A percentile compares a stretch with the other conserved stretches of the same genome.
Conservation (phyloP, 2,888 invertebrate species). For the Ochropleura plecta region DNA sequence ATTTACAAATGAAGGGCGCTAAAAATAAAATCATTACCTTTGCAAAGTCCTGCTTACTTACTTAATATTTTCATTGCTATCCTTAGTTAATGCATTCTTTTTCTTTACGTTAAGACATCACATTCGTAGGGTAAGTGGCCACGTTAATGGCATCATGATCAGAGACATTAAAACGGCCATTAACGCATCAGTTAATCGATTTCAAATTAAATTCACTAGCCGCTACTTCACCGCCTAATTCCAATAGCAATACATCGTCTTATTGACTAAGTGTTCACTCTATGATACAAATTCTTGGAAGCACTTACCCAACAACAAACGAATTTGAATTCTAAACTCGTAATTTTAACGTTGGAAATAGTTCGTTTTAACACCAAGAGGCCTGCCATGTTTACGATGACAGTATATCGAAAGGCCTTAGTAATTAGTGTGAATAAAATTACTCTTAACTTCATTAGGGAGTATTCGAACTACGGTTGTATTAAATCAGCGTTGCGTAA, state of each 20-base stretch:
- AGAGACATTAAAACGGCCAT: constrained; percentile 20
- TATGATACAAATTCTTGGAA: constrained; percentile 52
- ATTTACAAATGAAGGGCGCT: no score
- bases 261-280: constrained; percentile 39
- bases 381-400: constrained; percentile 56
- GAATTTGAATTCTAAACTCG: constrained; percentile 26
- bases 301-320: constrained; percentile 22
- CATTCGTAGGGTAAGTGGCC: no score
- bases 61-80: neutral
- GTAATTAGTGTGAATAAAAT: constrained; percentile 67
- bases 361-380: constrained; percentile 21
- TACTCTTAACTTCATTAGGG: constrained; percentile 63
- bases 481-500: constrained; percentile 58
- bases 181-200: constrained; percentile 40
- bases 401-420: constrained; percentile 54
- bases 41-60: neutral
- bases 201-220: constrained; percentile 43
- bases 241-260: constrained; percentile 46
- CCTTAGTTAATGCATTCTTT: no score
- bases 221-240: constrained; percentile 15
- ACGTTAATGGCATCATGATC: no score
- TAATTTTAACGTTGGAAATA: constrained; percentile 43
- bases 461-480: constrained; percentile 44
- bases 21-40: no score
- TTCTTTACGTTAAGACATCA: no score